Percentiles rank a stretch among this genome's conserved stretches.
Evolutionary conservation across 2,113 vertebrate species (phyloP).

Genomic region (Emydura subglobosa): DNA sequence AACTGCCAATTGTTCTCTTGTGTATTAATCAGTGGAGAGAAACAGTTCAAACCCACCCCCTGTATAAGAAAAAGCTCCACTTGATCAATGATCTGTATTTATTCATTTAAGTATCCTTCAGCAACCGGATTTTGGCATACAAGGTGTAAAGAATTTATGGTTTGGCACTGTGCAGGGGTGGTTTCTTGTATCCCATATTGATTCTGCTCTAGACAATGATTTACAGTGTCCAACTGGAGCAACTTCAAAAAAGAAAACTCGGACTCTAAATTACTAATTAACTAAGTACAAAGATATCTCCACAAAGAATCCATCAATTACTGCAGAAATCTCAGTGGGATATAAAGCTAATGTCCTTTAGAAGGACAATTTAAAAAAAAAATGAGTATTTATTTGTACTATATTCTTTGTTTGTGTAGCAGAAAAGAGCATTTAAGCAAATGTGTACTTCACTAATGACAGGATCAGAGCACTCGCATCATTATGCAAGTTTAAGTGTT

Average conservation of each 20-base stretch:
- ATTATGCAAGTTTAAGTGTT: background rate
- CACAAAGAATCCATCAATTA: constrained; percentile 34
- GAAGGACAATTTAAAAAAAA: constrained; percentile 18
- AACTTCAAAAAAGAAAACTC: constrained; percentile 53
- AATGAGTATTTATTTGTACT: background rate
- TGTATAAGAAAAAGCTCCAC: background rate
- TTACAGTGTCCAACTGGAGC: constrained; percentile 47
- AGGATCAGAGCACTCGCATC: background rate
- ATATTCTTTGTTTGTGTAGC: background rate
- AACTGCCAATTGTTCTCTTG: background rate
- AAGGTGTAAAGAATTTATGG: background rate
- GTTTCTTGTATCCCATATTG: background rate
- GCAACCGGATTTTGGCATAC: background rate
- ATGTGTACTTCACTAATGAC: background rate
- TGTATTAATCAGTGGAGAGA: background rate
- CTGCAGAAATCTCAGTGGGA: background rate
- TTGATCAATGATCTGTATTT: background rate
- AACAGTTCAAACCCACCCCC: background rate
- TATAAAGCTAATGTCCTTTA: constrained; percentile 15
- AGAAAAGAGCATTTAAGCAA: background rate
- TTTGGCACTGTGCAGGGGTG: background rate
- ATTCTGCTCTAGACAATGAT: constrained; percentile 20
- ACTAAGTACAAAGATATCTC: constrained; percentile 23
- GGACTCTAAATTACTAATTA: constrained; percentile 49
- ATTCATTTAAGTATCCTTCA: background rate